Percentiles rank a stretch among this genome's conserved stretches.
phyloP scores from a whole-genome alignment of 2,888 invertebrate species.

The Patella pellucida region DNA sequence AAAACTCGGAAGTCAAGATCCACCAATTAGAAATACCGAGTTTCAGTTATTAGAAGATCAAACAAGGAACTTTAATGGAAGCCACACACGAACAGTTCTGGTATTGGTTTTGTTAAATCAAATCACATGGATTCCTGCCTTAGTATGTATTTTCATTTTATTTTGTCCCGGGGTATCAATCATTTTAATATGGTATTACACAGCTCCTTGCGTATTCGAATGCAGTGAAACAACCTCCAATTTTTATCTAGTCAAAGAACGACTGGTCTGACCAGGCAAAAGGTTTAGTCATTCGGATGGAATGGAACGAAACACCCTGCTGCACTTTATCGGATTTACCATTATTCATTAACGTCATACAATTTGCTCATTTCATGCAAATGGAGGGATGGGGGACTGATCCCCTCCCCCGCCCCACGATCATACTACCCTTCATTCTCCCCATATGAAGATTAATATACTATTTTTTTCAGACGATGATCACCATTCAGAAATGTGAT shows the following conservation, averaged over 20 bases:
- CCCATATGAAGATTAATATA: not conserved
- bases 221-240: not conserved
- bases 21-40: constrained; percentile 14
- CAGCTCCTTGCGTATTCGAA: not conserved
- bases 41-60: constrained; percentile 24
- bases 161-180: no score
- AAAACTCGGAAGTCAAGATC: constrained; percentile 20
- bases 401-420: no score
- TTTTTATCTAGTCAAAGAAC: not conserved
- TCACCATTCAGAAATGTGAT: constrained; percentile 48
- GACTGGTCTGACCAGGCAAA: not conserved
- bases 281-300: no score
- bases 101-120: constrained; percentile 42
- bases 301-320: no score
- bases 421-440: no score
- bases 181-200: no score
- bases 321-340: no score
- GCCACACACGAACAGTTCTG: constrained; percentile 40
- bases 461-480: constrained; percentile 44
- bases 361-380: no score
- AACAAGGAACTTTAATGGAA: constrained; percentile 25
- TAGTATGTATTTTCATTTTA: constrained; percentile 37
- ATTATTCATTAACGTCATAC: no score
- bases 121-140: constrained; percentile 48
- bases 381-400: no score